phyloP scores from a whole-genome alignment of 1,140 invertebrate species.

The Leptinotarsa lineolata region DNA sequence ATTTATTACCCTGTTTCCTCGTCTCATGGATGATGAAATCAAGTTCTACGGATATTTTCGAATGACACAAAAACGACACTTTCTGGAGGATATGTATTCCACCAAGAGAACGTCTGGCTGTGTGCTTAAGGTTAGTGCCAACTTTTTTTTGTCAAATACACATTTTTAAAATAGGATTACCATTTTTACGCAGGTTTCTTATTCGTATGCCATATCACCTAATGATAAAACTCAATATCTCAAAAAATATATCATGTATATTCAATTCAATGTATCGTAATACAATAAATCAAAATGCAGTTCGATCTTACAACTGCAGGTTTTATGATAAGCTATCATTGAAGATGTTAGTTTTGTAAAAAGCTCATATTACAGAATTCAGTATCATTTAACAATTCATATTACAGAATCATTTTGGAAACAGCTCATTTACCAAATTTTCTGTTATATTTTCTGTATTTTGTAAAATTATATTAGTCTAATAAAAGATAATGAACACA shows the following conservation, averaged over 20 bases:
- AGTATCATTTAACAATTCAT: too few species aligned
- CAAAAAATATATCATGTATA: neutral
- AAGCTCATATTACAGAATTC: too few species aligned
- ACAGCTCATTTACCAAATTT: too few species aligned
- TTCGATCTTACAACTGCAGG: neutral
- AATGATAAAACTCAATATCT: neutral
- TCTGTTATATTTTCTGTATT: too few species aligned
- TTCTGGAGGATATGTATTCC: slow-evolving; percentile 30
- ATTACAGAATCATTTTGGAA: too few species aligned
- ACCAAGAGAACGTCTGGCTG: neutral
- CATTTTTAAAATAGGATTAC: neutral
- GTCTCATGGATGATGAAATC: slow-evolving; percentile 32
- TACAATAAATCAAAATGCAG: neutral
- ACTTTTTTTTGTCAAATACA: slow-evolving; percentile 39
- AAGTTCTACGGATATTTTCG: slow-evolving; percentile 33
- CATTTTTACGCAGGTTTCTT: neutral
- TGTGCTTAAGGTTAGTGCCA: slow-evolving; percentile 25
- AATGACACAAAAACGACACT: slow-evolving; percentile 23
- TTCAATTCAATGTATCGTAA: neutral
- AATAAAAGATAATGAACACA: too few species aligned
- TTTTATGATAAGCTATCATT: neutral
- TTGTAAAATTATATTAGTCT: too few species aligned
- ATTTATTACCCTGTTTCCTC: slow-evolving; percentile 25
- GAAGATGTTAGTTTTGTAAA: neutral
- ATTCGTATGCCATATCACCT: neutral